Evolutionary conservation across 1,140 invertebrate species (phyloP), one percentile per base, ranked within the genome.

Genomic region (Muscidifurax raptorellus): DNA sequence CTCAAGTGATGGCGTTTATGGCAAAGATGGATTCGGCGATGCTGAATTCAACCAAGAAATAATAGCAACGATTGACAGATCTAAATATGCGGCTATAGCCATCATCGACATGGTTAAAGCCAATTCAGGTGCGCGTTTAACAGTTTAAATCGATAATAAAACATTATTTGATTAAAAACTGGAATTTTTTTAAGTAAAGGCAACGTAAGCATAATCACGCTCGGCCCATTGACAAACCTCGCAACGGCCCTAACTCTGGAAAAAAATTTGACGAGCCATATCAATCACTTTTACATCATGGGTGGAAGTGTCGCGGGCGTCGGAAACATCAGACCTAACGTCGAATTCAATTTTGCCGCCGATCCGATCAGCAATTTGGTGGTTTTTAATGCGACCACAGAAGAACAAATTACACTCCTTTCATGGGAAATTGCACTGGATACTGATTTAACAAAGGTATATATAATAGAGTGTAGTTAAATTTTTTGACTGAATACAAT

Each of bases 261-360:
- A 89, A 91, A 93, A 15, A 80, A 89, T 40, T 95, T 95, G 86
- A 89, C 91, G 0, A 86, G 84, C 22, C 92, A 94, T 80, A 87
- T 95, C 28, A 93, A 94, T 86, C 87, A 92, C 59, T 83, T 95
- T 25, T 91, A 92, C 13, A 92, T 95, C 52, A 94, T 96, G 94
- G 95, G 95, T 72, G 94, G 95, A 47, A 95, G 94, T 86, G 87
- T 92, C 25, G 87, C 89, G 27, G 93, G 92, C 79, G 85, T 93
- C 15, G 95, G 95, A 18, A 95, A 95, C 80, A 87, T 91, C 5
- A 87, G 86, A 13, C 91, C 94, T 0, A 93, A 93, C 18, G 92
- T 94, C 0, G 96, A 96, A 90, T 96, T 95, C 88, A 96, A 96
- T 90, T 96, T 96, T 87, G 89, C 90, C 27, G 88, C 89, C 78